Conservation (phyloP, 2,113 vertebrate genomes). For the Callithrix jacchus region DNA sequence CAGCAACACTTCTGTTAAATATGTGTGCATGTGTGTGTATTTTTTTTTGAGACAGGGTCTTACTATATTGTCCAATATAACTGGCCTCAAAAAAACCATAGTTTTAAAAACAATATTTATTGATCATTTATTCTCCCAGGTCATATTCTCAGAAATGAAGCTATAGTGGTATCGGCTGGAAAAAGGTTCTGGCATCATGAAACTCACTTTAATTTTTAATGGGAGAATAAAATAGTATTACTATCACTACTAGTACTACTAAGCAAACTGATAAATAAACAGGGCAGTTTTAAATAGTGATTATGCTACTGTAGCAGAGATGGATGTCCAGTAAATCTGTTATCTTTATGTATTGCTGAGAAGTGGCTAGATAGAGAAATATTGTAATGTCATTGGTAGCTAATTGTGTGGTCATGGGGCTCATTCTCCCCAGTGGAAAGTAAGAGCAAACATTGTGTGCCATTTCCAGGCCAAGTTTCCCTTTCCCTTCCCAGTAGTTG, state of each 20-base stretch:
- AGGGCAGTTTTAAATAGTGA: neutral
- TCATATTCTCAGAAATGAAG: neutral
- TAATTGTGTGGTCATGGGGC: neutral
- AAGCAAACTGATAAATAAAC: conserved; percentile 6
- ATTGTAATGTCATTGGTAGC: neutral
- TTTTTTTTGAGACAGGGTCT: neutral
- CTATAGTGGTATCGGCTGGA: neutral
- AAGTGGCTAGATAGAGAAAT: neutral
- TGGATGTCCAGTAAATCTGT: neutral
- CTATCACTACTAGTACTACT: neutral
- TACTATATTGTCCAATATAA: neutral
- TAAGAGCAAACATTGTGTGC: neutral
- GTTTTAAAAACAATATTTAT: neutral
- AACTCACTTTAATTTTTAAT: neutral
- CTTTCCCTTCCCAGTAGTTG: neutral
- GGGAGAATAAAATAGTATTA: neutral
- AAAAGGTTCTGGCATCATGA: neutral
- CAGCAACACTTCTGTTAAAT: neutral
- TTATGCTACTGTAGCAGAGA: neutral
- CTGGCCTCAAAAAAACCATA: neutral
- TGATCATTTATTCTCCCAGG: neutral
- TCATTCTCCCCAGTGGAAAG: neutral
- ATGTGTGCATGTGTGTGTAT: neutral
- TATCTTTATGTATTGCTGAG: neutral
- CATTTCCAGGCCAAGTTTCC: neutral